Percentiles rank a stretch among this genome's conserved stretches.
These are phyloP conservation scores for Perodicticus potto DNA, from an alignment of 2,797 vertebrate genomes.

Conservation along the genomic window DNA sequence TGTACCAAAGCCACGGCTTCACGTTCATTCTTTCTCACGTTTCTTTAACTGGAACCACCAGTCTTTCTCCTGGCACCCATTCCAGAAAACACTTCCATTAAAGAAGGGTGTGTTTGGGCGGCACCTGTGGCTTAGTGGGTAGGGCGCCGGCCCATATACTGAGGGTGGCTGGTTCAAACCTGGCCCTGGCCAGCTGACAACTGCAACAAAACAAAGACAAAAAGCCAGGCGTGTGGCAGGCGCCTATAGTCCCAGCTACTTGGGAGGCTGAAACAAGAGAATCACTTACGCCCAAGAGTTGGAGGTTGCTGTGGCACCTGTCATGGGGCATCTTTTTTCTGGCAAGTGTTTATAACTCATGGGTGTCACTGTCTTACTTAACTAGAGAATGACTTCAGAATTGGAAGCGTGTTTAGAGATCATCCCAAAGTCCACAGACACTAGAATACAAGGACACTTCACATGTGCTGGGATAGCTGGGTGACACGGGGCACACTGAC, in stretches of 20 bases:
- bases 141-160: no score
- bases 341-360: not conserved
- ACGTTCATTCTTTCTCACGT: not conserved
- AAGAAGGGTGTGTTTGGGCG: not conserved
- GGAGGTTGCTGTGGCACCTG: not conserved
- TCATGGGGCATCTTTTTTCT: not conserved
- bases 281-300: no score
- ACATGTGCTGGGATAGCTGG: not conserved
- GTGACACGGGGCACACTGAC: fast-evolving
- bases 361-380: not conserved
- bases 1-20: not conserved
- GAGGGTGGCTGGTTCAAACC: no score
- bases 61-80: not conserved
- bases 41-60: not conserved
- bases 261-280: no score
- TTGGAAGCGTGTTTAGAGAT: not conserved
- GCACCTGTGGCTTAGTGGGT: no score
- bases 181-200: no score
- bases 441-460: not conserved
- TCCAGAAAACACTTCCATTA: not conserved
- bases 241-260: no score
- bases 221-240: no score
- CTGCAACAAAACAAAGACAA: no score
- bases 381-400: not conserved
- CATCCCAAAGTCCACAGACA: not conserved